phyloP scores from a whole-genome alignment of 2,797 vertebrate species.

The Fratercula arctica region DNA sequence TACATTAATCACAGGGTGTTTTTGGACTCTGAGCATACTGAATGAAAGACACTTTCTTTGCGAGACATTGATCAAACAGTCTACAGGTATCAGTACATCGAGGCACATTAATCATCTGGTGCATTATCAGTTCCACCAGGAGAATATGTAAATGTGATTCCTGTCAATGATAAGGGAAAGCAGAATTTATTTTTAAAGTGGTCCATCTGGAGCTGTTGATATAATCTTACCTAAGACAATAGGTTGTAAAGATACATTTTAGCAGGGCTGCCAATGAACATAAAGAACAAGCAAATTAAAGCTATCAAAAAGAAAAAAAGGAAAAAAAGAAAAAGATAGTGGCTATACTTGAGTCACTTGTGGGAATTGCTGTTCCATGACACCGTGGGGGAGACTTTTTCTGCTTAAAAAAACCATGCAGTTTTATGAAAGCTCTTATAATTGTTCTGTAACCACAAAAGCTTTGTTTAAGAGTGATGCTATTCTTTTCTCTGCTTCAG shows the following conservation, averaged over 20 bases:
- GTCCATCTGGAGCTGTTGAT: conserved; percentile 88
- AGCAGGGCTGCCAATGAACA: conserved; percentile 70
- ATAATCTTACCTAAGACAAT: conserved; percentile 80
- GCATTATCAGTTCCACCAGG: conserved; percentile 89
- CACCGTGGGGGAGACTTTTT: neutral
- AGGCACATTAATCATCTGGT: conserved; percentile 93
- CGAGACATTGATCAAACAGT: conserved; percentile 90
- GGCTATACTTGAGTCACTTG: neutral
- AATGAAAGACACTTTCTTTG: conserved; percentile 93
- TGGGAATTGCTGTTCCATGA: neutral
- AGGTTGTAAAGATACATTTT: conserved; percentile 81
- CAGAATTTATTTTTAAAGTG: conserved; percentile 91
- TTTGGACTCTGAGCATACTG: conserved; percentile 80
- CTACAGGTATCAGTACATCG: conserved; percentile 95
- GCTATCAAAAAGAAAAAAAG: neutral
- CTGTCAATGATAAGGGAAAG: conserved; percentile 90
- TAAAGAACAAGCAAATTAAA: conserved; percentile 75
- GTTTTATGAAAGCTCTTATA: conserved; percentile 28
- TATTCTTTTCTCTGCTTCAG: neutral
- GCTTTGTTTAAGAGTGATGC: neutral
- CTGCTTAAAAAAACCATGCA: neutral
- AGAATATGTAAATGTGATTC: conserved; percentile 99
- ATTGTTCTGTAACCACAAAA: conserved; percentile 27
- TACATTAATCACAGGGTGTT: conserved; percentile 92
- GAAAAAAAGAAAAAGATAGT: neutral